Evolutionary conservation across 1,140 invertebrate species (phyloP).

Genomic region (Dendroctonus ponderosae): DNA sequence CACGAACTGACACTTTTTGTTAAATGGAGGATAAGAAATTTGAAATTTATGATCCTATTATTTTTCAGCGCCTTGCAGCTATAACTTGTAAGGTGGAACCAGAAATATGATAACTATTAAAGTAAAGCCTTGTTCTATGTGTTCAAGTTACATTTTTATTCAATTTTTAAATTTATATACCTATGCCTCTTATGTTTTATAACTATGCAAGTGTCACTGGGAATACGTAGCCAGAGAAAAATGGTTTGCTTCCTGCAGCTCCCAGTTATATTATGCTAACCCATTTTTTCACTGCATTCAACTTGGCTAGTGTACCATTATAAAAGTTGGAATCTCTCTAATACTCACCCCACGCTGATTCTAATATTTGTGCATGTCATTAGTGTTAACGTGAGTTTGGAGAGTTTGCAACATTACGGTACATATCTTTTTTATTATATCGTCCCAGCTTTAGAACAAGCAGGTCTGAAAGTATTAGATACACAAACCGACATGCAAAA

Average conservation of each 20-base stretch:
- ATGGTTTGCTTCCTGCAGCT: conserved; percentile 6
- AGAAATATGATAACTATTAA: conserved; percentile 32
- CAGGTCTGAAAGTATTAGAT: too few species aligned
- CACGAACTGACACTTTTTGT: conserved; percentile 32
- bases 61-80: conserved; percentile 31
- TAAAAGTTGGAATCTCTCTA: conserved; percentile 8
- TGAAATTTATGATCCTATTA: conserved; percentile 32
- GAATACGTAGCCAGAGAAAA: conserved; percentile 11
- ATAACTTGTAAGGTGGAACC: conserved; percentile 29
- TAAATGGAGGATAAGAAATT: conserved; percentile 34
- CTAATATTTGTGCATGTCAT: conserved; percentile 8
- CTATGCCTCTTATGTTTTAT: conserved; percentile 27
- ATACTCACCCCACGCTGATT: conserved; percentile 5
- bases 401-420: too few species aligned
- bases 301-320: conserved; percentile 8
- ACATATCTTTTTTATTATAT: too few species aligned
- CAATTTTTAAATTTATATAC: conserved; percentile 30
- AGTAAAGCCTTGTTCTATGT: conserved; percentile 28
- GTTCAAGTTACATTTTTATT: conserved; percentile 31
- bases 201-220: conserved; percentile 21
- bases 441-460: too few species aligned
- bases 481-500: too few species aligned
- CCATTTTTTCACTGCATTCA: conserved; percentile 5
- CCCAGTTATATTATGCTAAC: conserved; percentile 5
- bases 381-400: conserved; percentile 4